Percentiles rank a stretch among this genome's conserved stretches.
phyloP scores from a whole-genome alignment of 2,797 vertebrate genomes.

The Cygnus olor region DNA sequence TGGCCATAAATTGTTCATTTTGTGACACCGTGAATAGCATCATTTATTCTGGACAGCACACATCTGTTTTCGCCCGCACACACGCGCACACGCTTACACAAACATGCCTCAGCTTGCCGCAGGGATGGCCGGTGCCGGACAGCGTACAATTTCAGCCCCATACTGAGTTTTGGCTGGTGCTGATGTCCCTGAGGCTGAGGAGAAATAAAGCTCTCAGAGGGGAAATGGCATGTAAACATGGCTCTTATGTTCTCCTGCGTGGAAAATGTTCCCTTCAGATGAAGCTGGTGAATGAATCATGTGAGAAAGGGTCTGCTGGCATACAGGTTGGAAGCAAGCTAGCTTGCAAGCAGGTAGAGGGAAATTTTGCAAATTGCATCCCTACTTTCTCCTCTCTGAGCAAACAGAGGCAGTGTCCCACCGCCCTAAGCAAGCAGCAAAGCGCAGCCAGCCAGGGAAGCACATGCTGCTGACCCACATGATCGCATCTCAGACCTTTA shows the following conservation, averaged over 20 bases:
- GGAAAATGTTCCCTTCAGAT: slow-evolving; percentile 32
- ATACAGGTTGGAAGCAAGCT: neutral
- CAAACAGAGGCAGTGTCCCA: neutral
- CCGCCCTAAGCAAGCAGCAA: neutral
- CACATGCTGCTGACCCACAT: fast-evolving
- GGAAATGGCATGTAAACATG: slow-evolving; percentile 46
- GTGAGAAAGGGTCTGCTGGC: neutral
- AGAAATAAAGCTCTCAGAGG: slow-evolving; percentile 60
- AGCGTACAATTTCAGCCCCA: slow-evolving; percentile 64
- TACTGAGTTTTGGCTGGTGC: slow-evolving; percentile 62
- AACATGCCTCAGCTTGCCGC: neutral
- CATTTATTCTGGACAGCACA: slow-evolving; percentile 64
- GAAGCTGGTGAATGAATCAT: neutral
- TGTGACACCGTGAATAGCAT: slow-evolving; percentile 64
- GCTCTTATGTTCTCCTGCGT: neutral
- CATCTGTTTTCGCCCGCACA: slow-evolving; percentile 50
- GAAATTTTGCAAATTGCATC: neutral
- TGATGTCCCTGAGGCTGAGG: slow-evolving; percentile 47
- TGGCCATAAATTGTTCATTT: slow-evolving; percentile 64
- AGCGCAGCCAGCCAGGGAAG: neutral
- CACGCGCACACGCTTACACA: neutral
- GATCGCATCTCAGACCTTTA: neutral
- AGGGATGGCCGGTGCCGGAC: neutral
- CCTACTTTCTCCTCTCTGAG: neutral
- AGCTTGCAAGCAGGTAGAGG: neutral